Percentiles rank a stretch among this genome's conserved stretches.
Evolutionary conservation across 2,113 vertebrate genomes (phyloP).

Genomic region (Alligator sinensis): DNA sequence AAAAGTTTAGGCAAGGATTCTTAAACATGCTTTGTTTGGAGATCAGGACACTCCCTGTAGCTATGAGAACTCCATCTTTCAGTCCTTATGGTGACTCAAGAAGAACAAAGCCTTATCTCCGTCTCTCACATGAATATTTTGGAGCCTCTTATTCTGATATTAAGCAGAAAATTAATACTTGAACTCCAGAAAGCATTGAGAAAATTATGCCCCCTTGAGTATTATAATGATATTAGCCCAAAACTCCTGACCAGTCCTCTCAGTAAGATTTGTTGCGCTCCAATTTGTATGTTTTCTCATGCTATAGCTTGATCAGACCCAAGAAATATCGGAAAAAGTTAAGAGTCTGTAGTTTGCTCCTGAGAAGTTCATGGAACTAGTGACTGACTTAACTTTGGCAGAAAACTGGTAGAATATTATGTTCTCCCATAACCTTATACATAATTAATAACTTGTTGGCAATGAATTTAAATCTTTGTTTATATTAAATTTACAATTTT

Average conservation of each 20-base stretch:
- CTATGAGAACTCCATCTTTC: too few relatives aligned
- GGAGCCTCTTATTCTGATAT: too few relatives aligned
- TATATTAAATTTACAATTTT: neutral
- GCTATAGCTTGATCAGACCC: neutral
- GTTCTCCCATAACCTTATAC: neutral
- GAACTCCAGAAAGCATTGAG: too few relatives aligned
- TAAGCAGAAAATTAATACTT: too few relatives aligned
- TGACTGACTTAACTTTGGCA: neutral
- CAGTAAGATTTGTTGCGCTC: neutral
- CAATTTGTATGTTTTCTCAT: neutral
- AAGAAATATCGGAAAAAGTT: neutral
- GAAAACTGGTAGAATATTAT: neutral
- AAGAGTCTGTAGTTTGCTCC: neutral
- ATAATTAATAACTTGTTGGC: neutral
- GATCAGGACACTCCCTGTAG: too few relatives aligned
- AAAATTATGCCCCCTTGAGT: too few relatives aligned
- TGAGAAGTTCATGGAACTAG: neutral
- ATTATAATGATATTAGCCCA: neutral
- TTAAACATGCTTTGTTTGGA: neutral
- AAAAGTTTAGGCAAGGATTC: neutral
- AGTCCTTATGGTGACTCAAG: too few relatives aligned
- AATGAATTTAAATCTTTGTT: neutral
- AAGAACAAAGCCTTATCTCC: too few relatives aligned
- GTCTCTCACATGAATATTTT: too few relatives aligned
- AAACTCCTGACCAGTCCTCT: neutral